Conservation (phyloP, 2,113 vertebrate species). For the Mugil cephalus region DNA sequence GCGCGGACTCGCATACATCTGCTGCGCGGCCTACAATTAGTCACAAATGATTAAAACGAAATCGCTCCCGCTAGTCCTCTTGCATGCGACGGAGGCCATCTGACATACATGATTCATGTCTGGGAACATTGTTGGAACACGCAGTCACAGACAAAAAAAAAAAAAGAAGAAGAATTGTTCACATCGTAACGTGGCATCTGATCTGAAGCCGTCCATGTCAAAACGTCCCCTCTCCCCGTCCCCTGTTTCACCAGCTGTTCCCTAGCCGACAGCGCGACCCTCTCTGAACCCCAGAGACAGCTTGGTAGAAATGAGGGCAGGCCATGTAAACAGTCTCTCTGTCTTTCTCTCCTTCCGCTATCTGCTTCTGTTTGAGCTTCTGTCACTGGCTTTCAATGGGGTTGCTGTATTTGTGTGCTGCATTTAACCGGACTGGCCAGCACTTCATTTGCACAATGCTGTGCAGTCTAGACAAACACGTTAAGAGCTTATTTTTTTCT, state of each 20-base stretch:
- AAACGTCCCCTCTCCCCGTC: not conserved
- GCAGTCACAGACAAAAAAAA: slow-evolving; percentile 1
- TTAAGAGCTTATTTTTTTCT: slow-evolving; percentile 31
- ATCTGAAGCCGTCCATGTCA: slow-evolving; percentile 39
- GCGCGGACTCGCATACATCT: not conserved
- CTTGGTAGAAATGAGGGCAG: slow-evolving; percentile 64
- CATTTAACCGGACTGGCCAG: slow-evolving; percentile 45
- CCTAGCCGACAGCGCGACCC: slow-evolving; percentile 51
- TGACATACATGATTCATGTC: slow-evolving; percentile 60
- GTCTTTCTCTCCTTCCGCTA: not conserved
- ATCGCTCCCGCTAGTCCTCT: slow-evolving; percentile 26
- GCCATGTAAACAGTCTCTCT: slow-evolving; percentile 53
- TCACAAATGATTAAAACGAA: slow-evolving; percentile 50
- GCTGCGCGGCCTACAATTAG: slow-evolving; percentile 23
- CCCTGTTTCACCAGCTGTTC: slow-evolving; percentile 54
- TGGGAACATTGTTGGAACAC: slow-evolving; percentile 2
- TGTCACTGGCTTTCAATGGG: slow-evolving; percentile 45
- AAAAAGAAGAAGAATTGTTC: not conserved
- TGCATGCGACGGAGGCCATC: slow-evolving; percentile 41
- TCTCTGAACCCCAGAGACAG: slow-evolving; percentile 62
- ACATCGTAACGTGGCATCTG: slow-evolving; percentile 20
- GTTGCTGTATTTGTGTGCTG: slow-evolving; percentile 27
- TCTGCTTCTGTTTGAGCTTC: slow-evolving; percentile 46
- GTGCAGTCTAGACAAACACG: slow-evolving; percentile 58
- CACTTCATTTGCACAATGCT: slow-evolving; percentile 57